Percentiles rank a stretch among this genome's conserved stretches.
These are phyloP conservation scores for Ormyrus rosae DNA, from an alignment of 2,888 invertebrate genomes.

Conservation along the genomic window DNA sequence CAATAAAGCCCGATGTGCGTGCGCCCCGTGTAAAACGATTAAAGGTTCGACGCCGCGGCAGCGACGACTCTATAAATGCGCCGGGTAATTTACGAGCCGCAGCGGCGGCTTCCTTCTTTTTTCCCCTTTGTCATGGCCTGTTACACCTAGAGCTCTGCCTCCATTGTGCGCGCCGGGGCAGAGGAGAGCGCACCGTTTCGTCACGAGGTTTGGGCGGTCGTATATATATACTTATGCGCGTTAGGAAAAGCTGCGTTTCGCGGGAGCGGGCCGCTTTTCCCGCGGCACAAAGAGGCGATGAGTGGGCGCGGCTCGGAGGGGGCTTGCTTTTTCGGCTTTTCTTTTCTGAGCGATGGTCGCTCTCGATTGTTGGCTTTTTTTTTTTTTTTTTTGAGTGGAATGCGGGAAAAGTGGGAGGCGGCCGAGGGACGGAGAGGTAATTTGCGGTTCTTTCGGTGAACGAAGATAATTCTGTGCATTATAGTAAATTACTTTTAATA, in stretches of 20 bases:
- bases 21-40: constrained; percentile 21
- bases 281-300: too few species aligned
- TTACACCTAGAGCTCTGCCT: not conserved
- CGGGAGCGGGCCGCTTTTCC: not conserved
- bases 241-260: not conserved
- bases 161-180: not conserved
- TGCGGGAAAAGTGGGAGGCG: too few species aligned
- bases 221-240: too few species aligned
- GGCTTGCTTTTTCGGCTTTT: too few species aligned
- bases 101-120: not conserved
- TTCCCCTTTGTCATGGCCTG: constrained; percentile 17
- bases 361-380: too few species aligned
- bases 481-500: too few species aligned
- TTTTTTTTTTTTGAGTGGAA: too few species aligned
- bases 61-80: constrained; percentile 31
- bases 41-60: not conserved
- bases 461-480: too few species aligned
- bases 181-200: not conserved
- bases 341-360: too few species aligned
- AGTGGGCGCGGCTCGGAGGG: too few species aligned
- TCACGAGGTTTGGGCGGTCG: constrained; percentile 13
- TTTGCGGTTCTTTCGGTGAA: too few species aligned
- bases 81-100: constrained; percentile 32
- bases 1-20: not conserved
- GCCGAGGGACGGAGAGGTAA: too few species aligned